phyloP scores from a whole-genome alignment of 2,888 invertebrate species.

The Athalia cordata region DNA sequence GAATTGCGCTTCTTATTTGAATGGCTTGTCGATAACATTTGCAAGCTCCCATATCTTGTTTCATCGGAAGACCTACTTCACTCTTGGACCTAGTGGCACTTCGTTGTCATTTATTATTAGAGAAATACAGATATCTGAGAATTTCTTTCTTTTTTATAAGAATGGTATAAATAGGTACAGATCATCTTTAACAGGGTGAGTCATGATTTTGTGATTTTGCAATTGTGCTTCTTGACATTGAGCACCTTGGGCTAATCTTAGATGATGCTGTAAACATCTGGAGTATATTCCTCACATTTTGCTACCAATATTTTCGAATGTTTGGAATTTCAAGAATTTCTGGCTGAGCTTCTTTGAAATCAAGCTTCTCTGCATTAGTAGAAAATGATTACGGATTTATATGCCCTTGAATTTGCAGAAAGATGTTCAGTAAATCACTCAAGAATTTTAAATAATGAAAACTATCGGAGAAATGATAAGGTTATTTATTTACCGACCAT shows the following conservation, averaged over 20 bases:
- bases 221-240: constrained; percentile 1
- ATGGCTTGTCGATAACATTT: constrained; percentile 52
- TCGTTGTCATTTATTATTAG: too few relatives aligned
- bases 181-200: constrained; percentile 23
- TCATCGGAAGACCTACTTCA: background rate
- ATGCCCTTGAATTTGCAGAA: too few relatives aligned
- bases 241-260: constrained; percentile 20
- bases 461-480: too few relatives aligned
- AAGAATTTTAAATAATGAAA: too few relatives aligned
- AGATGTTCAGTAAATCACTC: too few relatives aligned
- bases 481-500: background rate
- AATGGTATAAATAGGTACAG: constrained; percentile 27
- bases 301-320: background rate
- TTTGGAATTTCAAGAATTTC: background rate
- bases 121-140: too few relatives aligned
- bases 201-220: constrained; percentile 31
- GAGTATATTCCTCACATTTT: background rate
- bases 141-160: constrained; percentile 57
- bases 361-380: too few relatives aligned
- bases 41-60: background rate
- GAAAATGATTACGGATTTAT: too few relatives aligned
- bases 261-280: constrained; percentile 14
- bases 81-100: too few relatives aligned
- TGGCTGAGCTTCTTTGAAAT: too few relatives aligned
- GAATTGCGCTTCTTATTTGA: background rate